Evolutionary conservation across 2,797 vertebrate species (phyloP), one percentile per base, ranked within the genome.

Genomic region (Aphelocoma californica): DNA sequence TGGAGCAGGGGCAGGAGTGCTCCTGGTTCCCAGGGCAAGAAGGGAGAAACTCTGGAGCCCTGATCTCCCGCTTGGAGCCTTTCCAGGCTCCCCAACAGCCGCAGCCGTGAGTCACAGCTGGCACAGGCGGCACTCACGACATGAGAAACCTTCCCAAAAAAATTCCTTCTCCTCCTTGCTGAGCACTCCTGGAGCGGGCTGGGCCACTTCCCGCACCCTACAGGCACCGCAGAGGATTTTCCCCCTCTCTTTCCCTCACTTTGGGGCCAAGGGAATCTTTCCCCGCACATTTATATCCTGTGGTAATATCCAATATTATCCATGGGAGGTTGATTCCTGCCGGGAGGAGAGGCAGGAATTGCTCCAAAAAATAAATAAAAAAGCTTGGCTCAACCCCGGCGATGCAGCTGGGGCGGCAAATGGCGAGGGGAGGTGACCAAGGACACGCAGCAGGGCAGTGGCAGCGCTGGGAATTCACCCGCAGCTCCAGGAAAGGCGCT

Each of bases 71-170:
- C 16, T 14, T 78, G 89, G 84, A 95, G 81, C 84, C 40, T 21
- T 74, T 73, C 86, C 95, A 92, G 84, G 62, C 50, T 71, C 81
- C n/a, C 15, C 1, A 89, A 7, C 26, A 90, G 77, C 82, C 71
- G 21, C 81, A 79, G 94, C 70, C 50, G 1, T 93, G 96, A 95
- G 90, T 95, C 93, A 92, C 18, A 23, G 90, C 87, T 93, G 96
- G 93, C 96, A 89, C 74, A 18, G 89, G 58, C 42, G 25, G 7
- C 48, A 17, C 25, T 67, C 87, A 40, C 36, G 8, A 47, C 83
- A 4, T 0, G 12, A 78, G 6, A 21, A 81, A 23, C 56, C 18
- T 64, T 48, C 14, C 29, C 7, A 29, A 44, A 86, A 65, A 71
- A 42, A 25, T 42, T 8, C 74, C 36, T 18, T 47, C 24, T 91